These are phyloP conservation scores for Tauraco hartlaubi DNA, from an alignment of 2,797 vertebrate species.

Conservation along the genomic window DNA sequence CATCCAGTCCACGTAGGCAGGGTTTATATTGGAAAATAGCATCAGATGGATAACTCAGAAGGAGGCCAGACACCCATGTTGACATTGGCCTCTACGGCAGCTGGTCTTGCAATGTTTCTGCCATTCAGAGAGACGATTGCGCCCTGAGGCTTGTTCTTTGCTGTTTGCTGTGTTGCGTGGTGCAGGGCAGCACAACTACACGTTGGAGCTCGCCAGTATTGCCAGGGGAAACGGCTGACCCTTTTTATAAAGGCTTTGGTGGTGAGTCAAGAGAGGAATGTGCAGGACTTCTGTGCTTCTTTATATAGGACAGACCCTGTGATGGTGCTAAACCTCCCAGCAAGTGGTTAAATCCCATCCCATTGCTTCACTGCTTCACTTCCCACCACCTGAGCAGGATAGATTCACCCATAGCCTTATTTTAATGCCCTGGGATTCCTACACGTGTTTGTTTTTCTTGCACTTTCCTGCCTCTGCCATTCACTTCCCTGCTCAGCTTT, in stretches of 20 bases:
- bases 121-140: fast-evolving
- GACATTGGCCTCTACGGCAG: neutral
- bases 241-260: neutral
- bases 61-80: neutral
- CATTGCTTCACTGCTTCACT: neutral
- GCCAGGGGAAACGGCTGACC: neutral
- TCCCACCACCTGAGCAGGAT: neutral
- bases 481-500: neutral
- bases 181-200: neutral
- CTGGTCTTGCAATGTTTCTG: neutral
- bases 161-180: neutral
- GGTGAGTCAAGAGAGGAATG: neutral
- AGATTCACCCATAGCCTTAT: neutral
- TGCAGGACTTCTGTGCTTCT: neutral
- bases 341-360: neutral
- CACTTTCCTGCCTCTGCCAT: neutral
- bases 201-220: fast-evolving
- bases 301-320: fast-evolving
- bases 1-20: neutral
- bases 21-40: neutral
- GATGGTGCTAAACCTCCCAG: fast-evolving
- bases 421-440: neutral
- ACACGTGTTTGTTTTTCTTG: fast-evolving
- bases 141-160: neutral
- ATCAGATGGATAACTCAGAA: neutral